A percentile compares a stretch with the other conserved stretches of the same genome.
phyloP scores from a whole-genome alignment of 2,113 vertebrate genomes.

The Caretta caretta region DNA sequence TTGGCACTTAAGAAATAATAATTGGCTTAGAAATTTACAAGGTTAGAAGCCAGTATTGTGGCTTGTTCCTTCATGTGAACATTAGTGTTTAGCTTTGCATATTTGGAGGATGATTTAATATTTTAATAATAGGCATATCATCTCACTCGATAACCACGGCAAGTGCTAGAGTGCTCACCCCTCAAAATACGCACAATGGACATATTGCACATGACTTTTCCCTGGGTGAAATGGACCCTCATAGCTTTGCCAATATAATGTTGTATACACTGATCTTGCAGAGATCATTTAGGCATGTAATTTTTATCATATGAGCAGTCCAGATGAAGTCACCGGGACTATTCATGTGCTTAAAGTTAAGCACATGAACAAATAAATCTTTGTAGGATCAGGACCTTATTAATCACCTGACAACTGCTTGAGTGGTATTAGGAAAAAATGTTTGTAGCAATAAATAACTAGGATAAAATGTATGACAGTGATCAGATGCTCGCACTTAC shows the following conservation, averaged over 20 bases:
- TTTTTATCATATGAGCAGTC: not conserved
- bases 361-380: not conserved
- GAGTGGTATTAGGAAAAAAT: not conserved
- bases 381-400: not conserved
- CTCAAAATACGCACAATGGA: not conserved
- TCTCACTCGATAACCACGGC: not conserved
- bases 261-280: not conserved
- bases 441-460: not conserved
- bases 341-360: not conserved
- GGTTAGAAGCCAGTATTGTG: not conserved
- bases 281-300: not conserved
- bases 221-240: rapidly evolving
- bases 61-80: not conserved
- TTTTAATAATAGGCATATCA: not conserved
- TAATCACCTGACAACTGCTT: not conserved
- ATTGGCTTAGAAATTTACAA: not conserved
- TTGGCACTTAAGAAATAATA: not conserved
- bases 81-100: not conserved
- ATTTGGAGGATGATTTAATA: not conserved
- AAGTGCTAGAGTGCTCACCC: not conserved
- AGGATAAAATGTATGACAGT: not conserved
- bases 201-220: not conserved
- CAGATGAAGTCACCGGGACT: not conserved
- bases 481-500: slow-evolving; percentile 20
- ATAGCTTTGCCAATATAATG: not conserved